Evolutionary conservation across 2,888 invertebrate species (phyloP).

Genomic region (Sialis lutaria): DNA sequence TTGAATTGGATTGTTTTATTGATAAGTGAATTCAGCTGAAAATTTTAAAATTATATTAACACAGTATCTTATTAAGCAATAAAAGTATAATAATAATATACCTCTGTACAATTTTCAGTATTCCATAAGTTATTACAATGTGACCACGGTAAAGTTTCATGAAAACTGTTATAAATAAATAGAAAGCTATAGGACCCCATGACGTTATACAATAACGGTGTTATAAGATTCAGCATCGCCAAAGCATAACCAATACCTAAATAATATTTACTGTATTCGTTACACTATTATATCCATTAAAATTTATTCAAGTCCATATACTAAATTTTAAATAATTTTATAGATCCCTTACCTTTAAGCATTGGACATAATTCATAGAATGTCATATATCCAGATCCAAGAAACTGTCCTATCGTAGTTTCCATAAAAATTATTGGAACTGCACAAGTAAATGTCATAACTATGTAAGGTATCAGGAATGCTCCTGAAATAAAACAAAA

Average conservation of each 20-base stretch:
- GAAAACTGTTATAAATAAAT: slow-evolving; percentile 57
- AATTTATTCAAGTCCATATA: no score
- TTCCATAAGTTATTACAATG: slow-evolving; percentile 71
- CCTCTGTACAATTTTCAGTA: slow-evolving; percentile 50
- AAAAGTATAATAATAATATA: slow-evolving; percentile 17
- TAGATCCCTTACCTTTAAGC: slow-evolving; percentile 54
- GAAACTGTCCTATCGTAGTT: slow-evolving; percentile 70
- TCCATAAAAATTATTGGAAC: slow-evolving; percentile 81
- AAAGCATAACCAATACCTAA: slow-evolving; percentile 69
- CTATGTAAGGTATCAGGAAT: slow-evolving; percentile 70
- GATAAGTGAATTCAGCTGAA: no score
- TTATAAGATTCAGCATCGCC: slow-evolving; percentile 61
- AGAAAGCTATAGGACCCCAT: slow-evolving; percentile 72
- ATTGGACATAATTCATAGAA: slow-evolving; percentile 67
- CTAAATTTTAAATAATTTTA: not conserved
- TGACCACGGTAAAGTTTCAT: slow-evolving; percentile 54
- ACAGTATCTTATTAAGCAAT: no score
- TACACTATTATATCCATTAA: not conserved
- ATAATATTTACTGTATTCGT: no score
- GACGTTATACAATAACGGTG: slow-evolving; percentile 69
- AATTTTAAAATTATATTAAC: no score
- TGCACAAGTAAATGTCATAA: slow-evolving; percentile 66
- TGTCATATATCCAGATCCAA: slow-evolving; percentile 64
- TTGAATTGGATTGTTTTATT: no score
- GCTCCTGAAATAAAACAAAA: slow-evolving; percentile 41